These are phyloP conservation scores for Drosophila putrida DNA, from an alignment of 2,888 invertebrate species.

Conservation along the genomic window DNA sequence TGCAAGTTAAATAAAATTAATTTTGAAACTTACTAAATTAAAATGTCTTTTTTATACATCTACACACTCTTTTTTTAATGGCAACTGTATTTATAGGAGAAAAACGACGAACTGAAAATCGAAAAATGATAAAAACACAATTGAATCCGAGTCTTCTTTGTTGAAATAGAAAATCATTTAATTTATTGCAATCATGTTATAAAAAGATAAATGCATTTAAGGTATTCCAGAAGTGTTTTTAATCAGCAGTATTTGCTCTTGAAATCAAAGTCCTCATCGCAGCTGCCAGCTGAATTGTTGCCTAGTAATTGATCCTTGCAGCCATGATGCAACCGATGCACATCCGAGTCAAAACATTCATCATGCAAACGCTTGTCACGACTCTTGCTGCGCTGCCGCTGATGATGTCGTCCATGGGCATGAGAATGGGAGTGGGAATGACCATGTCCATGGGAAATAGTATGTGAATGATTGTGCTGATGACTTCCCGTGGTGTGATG, in stretches of 20 bases:
- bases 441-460: slow-evolving; percentile 30
- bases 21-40: too few species aligned
- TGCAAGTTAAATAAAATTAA: too few species aligned
- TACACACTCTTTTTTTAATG: too few species aligned
- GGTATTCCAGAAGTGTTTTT: background rate
- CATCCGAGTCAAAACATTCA: slow-evolving; percentile 70
- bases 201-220: slow-evolving; percentile 12
- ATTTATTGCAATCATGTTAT: slow-evolving; percentile 19
- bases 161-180: background rate
- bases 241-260: slow-evolving; percentile 76
- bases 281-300: slow-evolving; percentile 63
- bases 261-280: slow-evolving; percentile 83
- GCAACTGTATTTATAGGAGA: too few species aligned
- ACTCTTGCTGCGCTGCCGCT: slow-evolving; percentile 74
- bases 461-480: slow-evolving; percentile 34
- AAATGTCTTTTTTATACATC: too few species aligned
- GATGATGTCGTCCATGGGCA: slow-evolving; percentile 48
- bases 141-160: background rate
- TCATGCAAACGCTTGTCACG: slow-evolving; percentile 78
- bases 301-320: slow-evolving; percentile 70
- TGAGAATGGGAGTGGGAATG: slow-evolving; percentile 38
- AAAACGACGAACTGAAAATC: too few species aligned
- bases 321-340: slow-evolving; percentile 73
- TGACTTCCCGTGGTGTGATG: slow-evolving; percentile 36
- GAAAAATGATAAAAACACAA: background rate